Evolutionary conservation across 2,888 invertebrate species (phyloP), one percentile per base, ranked within the genome.

Genomic region (Drosophila flavopinicola): DNA sequence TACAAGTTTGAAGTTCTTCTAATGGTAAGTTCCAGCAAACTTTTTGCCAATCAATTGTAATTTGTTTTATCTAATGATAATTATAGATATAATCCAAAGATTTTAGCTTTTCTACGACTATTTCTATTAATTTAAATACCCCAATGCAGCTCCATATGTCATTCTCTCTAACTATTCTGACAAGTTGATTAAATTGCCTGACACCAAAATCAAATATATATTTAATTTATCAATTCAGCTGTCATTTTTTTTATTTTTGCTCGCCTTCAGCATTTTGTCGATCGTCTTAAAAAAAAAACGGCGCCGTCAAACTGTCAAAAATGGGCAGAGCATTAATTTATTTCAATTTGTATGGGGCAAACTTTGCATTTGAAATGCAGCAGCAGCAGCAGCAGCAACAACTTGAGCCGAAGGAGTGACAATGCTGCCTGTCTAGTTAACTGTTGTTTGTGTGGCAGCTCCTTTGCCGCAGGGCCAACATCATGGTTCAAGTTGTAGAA

Each of bases 271-370:
- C 24, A 32, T 33, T 53, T 47, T 35, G 49, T 23, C 27, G 38
- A 47, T 37, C 7, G 17, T 15, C 29, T 20, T 13, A 47, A 41
- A 59, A 48, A 56, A 44, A 9, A n/a, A 20, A 44, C 7, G n/a
- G 48, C 39, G 29, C 27, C 32, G 52, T 41, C 61, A 74, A 71
- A 54, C 47, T 70, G 70, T 70, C 73, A 66, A 49, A 56, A 73
- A 66, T 75, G 75, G 59, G 56, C 56, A 49, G 47, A 35, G 47
- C 59, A 59, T 75, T 85, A 71, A 78, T 71, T 74, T 48, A 78
- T 65, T 85, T 77, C 53, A 78, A 78, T 82, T 79, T 68, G 58
- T 57, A 59, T 58, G 63, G 61, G 63, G 61, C 60, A 74, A 75
- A 75, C 63, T 75, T 69, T 67, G 72, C 63, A 74, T 75, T 70